phyloP scores from a whole-genome alignment of 2,797 vertebrate species.

The Neostethus bicornis region DNA sequence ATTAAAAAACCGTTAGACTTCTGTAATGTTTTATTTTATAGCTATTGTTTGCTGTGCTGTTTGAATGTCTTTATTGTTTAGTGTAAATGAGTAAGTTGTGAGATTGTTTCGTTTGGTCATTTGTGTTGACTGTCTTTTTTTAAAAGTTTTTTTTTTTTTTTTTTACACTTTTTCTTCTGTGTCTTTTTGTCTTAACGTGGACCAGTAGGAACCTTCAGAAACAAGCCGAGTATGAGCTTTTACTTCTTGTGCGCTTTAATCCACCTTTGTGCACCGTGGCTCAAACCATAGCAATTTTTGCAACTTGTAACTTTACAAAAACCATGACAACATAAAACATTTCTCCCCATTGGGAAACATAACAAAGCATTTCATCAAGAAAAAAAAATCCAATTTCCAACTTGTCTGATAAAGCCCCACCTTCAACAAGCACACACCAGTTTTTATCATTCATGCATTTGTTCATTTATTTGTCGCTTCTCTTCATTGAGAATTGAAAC shows the following conservation, averaged over 20 bases:
- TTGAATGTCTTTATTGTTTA: background rate
- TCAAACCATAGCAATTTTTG: constrained; percentile 43
- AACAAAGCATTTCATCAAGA: constrained; percentile 54
- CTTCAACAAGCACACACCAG: constrained; percentile 46
- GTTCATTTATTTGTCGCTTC: constrained; percentile 24
- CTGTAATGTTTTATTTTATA: constrained; percentile 4
- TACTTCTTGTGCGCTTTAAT: constrained; percentile 66
- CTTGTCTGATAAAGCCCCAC: constrained; percentile 21
- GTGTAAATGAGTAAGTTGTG: constrained; percentile 2
- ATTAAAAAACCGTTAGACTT: constrained; percentile 4
- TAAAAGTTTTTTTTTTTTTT: constrained; percentile 30
- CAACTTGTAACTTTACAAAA: constrained; percentile 40
- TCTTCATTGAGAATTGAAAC: background rate
- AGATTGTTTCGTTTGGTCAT: constrained; percentile 9
- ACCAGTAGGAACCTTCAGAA: constrained; percentile 88
- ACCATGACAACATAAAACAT: constrained; percentile 56
- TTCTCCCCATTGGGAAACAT: constrained; percentile 52
- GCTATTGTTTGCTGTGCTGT: constrained; percentile 25
- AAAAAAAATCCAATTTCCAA: constrained; percentile 11
- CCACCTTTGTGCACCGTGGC: constrained; percentile 48
- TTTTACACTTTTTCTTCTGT: constrained; percentile 60
- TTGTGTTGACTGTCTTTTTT: background rate
- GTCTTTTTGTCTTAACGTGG: constrained; percentile 65
- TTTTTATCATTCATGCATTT: constrained; percentile 51
- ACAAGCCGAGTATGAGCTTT: constrained; percentile 84